Percentiles rank a stretch among this genome's conserved stretches.
These are phyloP conservation scores for Ascaphus truei DNA, from an alignment of 2,113 vertebrate genomes.

Conservation along the genomic window DNA sequence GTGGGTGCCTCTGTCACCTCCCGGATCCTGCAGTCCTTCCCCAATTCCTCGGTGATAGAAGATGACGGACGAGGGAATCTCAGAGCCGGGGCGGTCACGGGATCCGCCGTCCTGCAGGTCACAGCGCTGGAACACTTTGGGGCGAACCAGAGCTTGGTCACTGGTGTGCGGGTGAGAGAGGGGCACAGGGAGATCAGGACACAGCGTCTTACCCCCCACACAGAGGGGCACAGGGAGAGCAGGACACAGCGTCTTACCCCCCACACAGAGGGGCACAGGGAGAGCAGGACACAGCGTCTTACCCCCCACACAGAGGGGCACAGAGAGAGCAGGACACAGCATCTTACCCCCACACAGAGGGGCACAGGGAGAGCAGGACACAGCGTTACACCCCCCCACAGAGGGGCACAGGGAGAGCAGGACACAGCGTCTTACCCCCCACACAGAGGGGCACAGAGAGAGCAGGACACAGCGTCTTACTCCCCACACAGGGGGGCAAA, in stretches of 20 bases:
- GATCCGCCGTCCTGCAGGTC: constrained; percentile 60
- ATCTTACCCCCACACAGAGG: background rate
- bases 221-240: no score
- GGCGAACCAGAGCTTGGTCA: constrained; percentile 62
- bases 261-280: no score
- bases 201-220: background rate
- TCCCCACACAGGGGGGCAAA: no score
- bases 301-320: no score
- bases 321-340: no score
- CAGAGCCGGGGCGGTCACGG: constrained; percentile 54
- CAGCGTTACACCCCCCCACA: no score
- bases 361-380: no score
- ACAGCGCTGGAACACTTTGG: constrained; percentile 58
- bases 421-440: no score
- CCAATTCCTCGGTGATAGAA: constrained; percentile 56
- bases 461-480: no score
- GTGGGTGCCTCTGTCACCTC: constrained; percentile 50
- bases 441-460: no score
- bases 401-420: no score
- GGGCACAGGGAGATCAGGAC: no score
- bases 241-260: background rate
- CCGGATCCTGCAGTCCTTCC: constrained; percentile 52
- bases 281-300: background rate
- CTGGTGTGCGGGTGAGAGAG: constrained; percentile 54
- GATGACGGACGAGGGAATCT: constrained; percentile 48